phyloP scores from a whole-genome alignment of 2,888 invertebrate species.

The Ectemnius lituratus region DNA sequence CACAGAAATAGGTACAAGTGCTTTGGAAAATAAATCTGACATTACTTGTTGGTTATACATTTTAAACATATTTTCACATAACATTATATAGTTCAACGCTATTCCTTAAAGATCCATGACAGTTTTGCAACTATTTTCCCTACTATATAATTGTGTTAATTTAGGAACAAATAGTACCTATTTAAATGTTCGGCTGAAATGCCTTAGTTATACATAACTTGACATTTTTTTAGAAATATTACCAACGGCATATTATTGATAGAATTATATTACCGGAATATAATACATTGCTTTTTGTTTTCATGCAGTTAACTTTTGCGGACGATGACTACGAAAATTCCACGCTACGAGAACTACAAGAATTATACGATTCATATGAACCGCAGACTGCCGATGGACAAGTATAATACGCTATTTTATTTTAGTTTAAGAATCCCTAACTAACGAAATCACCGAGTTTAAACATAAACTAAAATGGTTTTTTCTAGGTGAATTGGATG shows the following conservation, averaged over 20 bases:
- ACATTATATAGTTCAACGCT: too few species aligned
- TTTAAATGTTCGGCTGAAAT: too few species aligned
- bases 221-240: too few species aligned
- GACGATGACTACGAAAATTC: not conserved
- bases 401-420: conserved; percentile 17
- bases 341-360: conserved; percentile 26
- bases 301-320: not conserved
- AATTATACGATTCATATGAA: conserved; percentile 15
- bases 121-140: too few species aligned
- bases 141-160: not conserved
- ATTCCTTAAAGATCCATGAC: too few species aligned
- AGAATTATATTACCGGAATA: not conserved
- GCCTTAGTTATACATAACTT: too few species aligned
- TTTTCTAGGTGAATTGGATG: conserved; percentile 41
- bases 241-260: too few species aligned
- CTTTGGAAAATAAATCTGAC: too few species aligned
- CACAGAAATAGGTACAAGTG: too few species aligned
- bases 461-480: not conserved
- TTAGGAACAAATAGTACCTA: too few species aligned
- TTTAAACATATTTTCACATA: too few species aligned
- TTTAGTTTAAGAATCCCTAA: not conserved
- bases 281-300: not conserved
- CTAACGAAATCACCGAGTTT: not conserved
- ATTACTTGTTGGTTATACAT: too few species aligned
- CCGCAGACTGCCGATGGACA: not conserved